These are phyloP conservation scores for Mesoclemmys tuberculata DNA, from an alignment of 2,113 vertebrate genomes.

Conservation along the genomic window DNA sequence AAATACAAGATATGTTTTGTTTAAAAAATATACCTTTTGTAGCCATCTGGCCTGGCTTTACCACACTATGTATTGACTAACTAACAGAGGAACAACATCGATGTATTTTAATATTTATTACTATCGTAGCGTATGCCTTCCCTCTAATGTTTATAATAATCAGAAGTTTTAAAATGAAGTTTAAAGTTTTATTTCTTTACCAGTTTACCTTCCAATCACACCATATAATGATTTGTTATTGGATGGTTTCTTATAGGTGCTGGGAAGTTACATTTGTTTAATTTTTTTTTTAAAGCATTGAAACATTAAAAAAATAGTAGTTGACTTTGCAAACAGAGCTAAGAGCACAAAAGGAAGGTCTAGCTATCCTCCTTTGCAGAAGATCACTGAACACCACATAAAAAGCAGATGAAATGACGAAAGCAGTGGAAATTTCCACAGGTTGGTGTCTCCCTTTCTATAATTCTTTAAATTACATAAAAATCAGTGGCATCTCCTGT, in stretches of 20 bases:
- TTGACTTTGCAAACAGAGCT: too few relatives aligned
- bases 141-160: neutral
- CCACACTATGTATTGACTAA: neutral
- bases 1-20: too few relatives aligned
- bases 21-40: too few relatives aligned
- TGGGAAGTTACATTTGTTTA: neutral
- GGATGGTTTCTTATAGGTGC: neutral
- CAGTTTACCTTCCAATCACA: neutral
- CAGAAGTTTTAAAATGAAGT: neutral
- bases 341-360: too few relatives aligned
- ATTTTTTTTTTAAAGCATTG: neutral
- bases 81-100: neutral
- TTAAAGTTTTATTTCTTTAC: neutral
- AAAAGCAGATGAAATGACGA: too few relatives aligned
- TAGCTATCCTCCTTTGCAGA: too few relatives aligned
- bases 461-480: neutral
- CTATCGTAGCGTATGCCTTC: neutral
- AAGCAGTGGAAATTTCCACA: too few relatives aligned
- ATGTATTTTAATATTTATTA: neutral
- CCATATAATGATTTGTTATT: neutral
- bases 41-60: too few relatives aligned
- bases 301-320: neutral
- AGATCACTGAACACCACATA: too few relatives aligned
- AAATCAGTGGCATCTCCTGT: neutral
- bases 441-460: too few relatives aligned